phyloP scores from a whole-genome alignment of 2,888 invertebrate species.

The Troides aeacus region DNA sequence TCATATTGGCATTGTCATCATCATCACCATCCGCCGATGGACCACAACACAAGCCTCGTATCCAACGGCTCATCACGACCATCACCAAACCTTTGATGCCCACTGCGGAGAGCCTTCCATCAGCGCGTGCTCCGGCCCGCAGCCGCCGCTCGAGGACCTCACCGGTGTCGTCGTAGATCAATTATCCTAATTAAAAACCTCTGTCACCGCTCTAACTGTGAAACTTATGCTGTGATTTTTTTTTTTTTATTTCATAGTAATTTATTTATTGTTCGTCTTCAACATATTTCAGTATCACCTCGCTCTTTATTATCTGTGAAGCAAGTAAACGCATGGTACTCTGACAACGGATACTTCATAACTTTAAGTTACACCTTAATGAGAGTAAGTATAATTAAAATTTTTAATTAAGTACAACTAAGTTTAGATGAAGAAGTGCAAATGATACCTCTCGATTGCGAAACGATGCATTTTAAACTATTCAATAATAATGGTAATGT shows the following conservation, averaged over 20 bases:
- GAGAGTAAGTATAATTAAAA: constrained; percentile 44
- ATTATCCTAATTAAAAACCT: constrained; percentile 37
- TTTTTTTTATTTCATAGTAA: constrained; percentile 24
- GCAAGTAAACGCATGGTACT: constrained; percentile 33
- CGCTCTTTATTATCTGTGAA: constrained; percentile 5
- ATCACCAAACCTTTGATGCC: too few relatives aligned
- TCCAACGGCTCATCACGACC: too few relatives aligned
- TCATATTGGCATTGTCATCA: constrained; percentile 44
- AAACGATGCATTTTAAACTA: constrained; percentile 69
- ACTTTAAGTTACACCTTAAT: constrained; percentile 35
- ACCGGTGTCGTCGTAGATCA: constrained; percentile 39
- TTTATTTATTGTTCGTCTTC: not conserved
- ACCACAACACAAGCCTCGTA: too few relatives aligned
- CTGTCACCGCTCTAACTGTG: constrained; percentile 38
- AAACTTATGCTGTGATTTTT: constrained; percentile 31
- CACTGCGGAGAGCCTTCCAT: too few relatives aligned
- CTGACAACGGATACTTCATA: constrained; percentile 38
- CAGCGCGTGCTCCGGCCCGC: too few relatives aligned
- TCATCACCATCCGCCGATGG: too few relatives aligned
- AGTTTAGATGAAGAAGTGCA: constrained; percentile 64
- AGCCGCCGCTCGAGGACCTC: too few relatives aligned
- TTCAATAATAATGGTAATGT: constrained; percentile 60
- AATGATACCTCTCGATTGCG: constrained; percentile 52
- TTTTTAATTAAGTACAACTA: constrained; percentile 50
- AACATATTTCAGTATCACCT: not conserved